Conservation (phyloP, 64 coral and sea anemone genomes). For the Acropora tenuis region DNA sequence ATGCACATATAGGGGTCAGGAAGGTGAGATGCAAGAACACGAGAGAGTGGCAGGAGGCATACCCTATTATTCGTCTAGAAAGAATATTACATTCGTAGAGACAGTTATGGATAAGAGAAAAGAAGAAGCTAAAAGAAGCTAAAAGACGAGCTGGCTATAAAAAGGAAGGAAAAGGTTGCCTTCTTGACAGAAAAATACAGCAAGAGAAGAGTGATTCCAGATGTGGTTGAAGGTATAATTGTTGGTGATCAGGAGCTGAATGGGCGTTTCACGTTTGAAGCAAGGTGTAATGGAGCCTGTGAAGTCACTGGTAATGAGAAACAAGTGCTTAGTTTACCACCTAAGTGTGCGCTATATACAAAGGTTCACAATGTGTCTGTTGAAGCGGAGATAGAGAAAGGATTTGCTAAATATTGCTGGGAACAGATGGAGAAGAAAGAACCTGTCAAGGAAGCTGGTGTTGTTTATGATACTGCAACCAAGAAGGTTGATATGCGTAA, state of each 20-base stretch:
- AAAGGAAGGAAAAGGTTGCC: conserved; percentile 38
- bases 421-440: background rate
- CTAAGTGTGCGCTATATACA: conserved; percentile 45
- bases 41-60: too few species aligned
- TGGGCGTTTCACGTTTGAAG: background rate
- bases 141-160: too few species aligned
- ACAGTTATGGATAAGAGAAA: too few species aligned
- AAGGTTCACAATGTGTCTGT: conserved; percentile 3
- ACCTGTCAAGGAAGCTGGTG: too few species aligned
- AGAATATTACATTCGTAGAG: too few species aligned
- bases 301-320: conserved; percentile 15
- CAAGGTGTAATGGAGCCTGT: conserved; percentile 40
- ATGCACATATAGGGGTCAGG: too few species aligned
- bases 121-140: background rate
- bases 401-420: conserved; percentile 48
- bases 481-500: background rate
- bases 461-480: background rate
- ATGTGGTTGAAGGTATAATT: conserved; percentile 46
- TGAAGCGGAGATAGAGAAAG: conserved; percentile 65
- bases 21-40: too few species aligned
- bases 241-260: conserved; percentile 40
- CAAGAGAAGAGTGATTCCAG: background rate
- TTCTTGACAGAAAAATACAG: conserved; percentile 34
- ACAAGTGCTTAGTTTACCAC: conserved; percentile 52
- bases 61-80: too few species aligned